Evolutionary conservation across 1,140 invertebrate species (phyloP), one percentile per base, ranked within the genome.

Genomic region (Aphaenogaster floridana): DNA sequence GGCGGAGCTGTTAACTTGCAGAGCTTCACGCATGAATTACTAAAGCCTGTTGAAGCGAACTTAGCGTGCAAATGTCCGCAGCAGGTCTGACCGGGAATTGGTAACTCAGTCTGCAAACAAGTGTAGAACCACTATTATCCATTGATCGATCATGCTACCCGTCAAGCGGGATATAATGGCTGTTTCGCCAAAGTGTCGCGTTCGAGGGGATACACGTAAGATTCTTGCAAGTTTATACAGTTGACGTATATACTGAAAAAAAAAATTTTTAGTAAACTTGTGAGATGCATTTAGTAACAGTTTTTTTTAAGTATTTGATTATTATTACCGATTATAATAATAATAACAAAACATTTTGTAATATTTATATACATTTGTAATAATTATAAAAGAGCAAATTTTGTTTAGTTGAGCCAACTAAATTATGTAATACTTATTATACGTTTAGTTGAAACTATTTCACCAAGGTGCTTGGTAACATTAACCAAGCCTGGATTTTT

Each of bases 91-190:
- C 52, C 69, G 54, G 42, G 68, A 83, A 83, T 61, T 84, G 54
- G 69, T 84, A 74, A 76, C 69, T 84, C 54, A 50, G 54, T 84
- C 80, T 21, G 80, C 80, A 84, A 84, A 84, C 80, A 84, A 84
- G 69, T 74, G 69, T 84, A 76, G 69, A 76, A 84, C 69, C 42
- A 74, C 42, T 84, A 84, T 84, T 84, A 84, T 61, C 42, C 54
- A 84, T 84, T 84, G 80, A 84, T 84, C 80, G 69, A 84, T 76
- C 80, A 63, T 61, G 39, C 42, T 54, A 52, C 28, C 39, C 28
- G 54, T 61, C 69, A 59, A 59, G 42, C 42, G 0, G 45, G 28
- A 81, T 72, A 68, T 71, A 54, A 45, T 9, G 42, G 42, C 28
- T 36, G 7, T 6, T 61, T 84, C 11, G 39, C 1, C 28, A 1